These are phyloP conservation scores for Leuctra nigra DNA, from an alignment of 2,888 invertebrate genomes.

Conservation along the genomic window DNA sequence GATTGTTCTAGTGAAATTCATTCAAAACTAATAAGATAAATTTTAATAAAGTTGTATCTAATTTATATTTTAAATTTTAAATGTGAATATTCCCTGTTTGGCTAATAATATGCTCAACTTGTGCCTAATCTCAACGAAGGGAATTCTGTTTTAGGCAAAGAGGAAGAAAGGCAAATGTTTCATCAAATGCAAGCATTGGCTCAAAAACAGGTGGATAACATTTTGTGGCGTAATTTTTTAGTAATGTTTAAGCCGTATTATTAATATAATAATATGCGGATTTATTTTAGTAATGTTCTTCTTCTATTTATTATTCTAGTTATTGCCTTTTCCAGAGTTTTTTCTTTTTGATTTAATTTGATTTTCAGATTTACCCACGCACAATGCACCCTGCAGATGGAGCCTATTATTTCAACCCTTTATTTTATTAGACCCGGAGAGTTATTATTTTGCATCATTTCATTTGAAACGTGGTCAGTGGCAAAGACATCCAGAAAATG, in stretches of 20 bases:
- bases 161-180: conserved; percentile 93
- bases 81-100: too few relatives aligned
- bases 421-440: background rate
- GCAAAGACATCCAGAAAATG: conserved; percentile 25
- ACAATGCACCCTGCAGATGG: conserved; percentile 22
- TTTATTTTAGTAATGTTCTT: conserved; percentile 20
- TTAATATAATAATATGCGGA: conserved; percentile 15
- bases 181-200: conserved; percentile 96
- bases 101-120: too few relatives aligned
- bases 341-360: conserved; percentile 21
- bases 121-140: conserved; percentile 20
- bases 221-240: conserved; percentile 30
- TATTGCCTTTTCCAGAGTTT: conserved; percentile 8
- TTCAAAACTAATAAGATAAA: too few relatives aligned
- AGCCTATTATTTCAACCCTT: background rate
- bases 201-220: conserved; percentile 81
- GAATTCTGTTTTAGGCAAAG: conserved; percentile 71
- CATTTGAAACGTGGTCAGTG: conserved; percentile 3
- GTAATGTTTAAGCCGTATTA: conserved; percentile 25
- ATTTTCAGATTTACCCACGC: conserved; percentile 21
- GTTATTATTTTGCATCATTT: conserved; percentile 21
- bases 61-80: too few relatives aligned
- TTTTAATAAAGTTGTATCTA: too few relatives aligned
- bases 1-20: too few relatives aligned
- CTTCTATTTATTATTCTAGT: conserved; percentile 15